Base-by-base conservation (phyloP, 2,113 vertebrate genomes). In the Tauraco erythrolophus region DNA sequence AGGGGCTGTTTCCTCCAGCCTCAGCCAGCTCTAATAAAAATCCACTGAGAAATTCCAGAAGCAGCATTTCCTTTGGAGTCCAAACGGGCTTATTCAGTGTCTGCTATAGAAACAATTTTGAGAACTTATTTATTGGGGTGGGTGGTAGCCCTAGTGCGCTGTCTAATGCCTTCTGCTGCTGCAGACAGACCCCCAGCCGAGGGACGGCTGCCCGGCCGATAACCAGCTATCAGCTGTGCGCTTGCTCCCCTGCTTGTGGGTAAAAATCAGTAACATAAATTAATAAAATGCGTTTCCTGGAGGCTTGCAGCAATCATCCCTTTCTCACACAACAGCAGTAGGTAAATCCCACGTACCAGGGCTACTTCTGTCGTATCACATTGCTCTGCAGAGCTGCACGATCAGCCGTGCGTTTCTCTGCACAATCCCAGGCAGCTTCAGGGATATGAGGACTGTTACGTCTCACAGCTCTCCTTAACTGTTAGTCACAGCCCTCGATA, bases 21-120 rank as follows among this genome's bases (percentile, higher is more conserved):
- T 65, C 84, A 84, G 65, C 54, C 86, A 88, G 94, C 81, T 92
- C 89, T 61, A 92, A 89, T 88, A 65, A 89, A 95, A 94, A 85
- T 87, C 91, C 77, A 71, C 50, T 17, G 53, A 78, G 57, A 80
- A 76, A 21, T n/a, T 95, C 79, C 85, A 97, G 92, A 80, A 89
- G 76, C 15, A 79, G 41, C 65, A 39, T 69, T 91, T 87, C 27
- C 70, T 84, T 28, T 58, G 43, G 68, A 82, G 72, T 87, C 80
- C 53, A 84, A 69, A 92, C n/a, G 79, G 76, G 39, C 43, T 81
- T 18, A 39, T 8, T 70, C n/a, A 17, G 43, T 17, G 35, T 46
- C 79, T 71, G 45, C 64, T 88, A n/a, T 37, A 89, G 58, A 88
- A 90, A 23, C 7, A 56, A 89, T 56, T 70, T 78, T 64, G n/a